These are phyloP conservation scores for Cinclus cinclus DNA, from an alignment of 2,113 vertebrate species.

Conservation along the genomic window DNA sequence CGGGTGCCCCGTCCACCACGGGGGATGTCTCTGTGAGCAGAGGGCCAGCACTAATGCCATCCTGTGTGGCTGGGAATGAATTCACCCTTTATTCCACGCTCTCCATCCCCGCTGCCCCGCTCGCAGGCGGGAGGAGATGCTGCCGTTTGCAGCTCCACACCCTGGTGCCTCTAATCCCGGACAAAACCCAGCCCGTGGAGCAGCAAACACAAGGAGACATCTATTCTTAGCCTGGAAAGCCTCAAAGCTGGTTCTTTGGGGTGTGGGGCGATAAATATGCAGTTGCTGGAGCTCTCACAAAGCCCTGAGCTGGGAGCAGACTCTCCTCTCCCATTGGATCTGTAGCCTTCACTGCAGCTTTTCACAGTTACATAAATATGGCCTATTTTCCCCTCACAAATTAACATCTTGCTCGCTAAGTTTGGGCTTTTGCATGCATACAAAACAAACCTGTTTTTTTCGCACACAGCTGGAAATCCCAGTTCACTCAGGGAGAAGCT, in stretches of 20 bases:
- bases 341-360: constrained; percentile 30
- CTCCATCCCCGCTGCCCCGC: not conserved
- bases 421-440: constrained; percentile 10
- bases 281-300: constrained; percentile 20
- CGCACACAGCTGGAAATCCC: constrained; percentile 26
- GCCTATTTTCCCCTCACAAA: constrained; percentile 45
- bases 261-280: not conserved
- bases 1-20: not conserved
- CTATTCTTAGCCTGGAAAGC: not conserved
- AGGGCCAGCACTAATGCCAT: constrained; percentile 31
- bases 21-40: not conserved
- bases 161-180: not conserved
- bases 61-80: constrained; percentile 29
- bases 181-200: not conserved
- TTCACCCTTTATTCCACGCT: not conserved
- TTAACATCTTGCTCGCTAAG: constrained; percentile 44
- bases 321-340: not conserved
- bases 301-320: not conserved
- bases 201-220: constrained; percentile 14
- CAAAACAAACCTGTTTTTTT: constrained; percentile 18
- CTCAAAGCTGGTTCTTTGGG: not conserved
- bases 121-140: not conserved
- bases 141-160: not conserved
- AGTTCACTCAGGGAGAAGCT: not conserved
- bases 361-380: constrained; percentile 55